These are phyloP conservation scores for Psilopsiagon aurifrons DNA, from an alignment of 2,113 vertebrate genomes.

Conservation along the genomic window DNA sequence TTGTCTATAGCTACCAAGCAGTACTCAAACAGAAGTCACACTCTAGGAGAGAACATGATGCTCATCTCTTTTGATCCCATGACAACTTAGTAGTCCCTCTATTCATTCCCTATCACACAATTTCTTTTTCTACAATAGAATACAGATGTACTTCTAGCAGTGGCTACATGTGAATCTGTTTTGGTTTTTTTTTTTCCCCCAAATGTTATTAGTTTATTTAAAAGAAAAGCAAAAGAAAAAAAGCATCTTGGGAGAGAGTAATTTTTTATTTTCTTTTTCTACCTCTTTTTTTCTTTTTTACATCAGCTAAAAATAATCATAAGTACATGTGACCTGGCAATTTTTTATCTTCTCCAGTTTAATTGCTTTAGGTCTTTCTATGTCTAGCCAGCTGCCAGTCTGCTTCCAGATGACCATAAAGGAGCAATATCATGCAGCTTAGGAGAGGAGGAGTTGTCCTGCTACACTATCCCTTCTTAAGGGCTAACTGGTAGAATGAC, in stretches of 20 bases:
- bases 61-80: not conserved
- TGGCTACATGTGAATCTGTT: rapidly evolving
- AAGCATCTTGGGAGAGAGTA: not conserved
- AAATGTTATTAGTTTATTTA: not conserved
- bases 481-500: not conserved
- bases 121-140: not conserved
- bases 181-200: not conserved
- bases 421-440: not conserved
- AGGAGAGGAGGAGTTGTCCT: not conserved
- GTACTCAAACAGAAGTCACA: not conserved
- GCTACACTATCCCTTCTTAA: not conserved
- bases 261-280: not conserved
- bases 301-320: not conserved
- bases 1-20: not conserved
- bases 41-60: not conserved
- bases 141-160: rapidly evolving
- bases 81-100: not conserved
- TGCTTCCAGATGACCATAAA: not conserved
- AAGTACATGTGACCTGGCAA: not conserved
- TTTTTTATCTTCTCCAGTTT: not conserved
- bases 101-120: not conserved
- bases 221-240: not conserved
- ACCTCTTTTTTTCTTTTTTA: not conserved
- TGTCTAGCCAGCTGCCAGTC: not conserved
- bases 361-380: not conserved